Conservation (phyloP, 1,140 invertebrate genomes). For the Odontomachus brunneus region DNA sequence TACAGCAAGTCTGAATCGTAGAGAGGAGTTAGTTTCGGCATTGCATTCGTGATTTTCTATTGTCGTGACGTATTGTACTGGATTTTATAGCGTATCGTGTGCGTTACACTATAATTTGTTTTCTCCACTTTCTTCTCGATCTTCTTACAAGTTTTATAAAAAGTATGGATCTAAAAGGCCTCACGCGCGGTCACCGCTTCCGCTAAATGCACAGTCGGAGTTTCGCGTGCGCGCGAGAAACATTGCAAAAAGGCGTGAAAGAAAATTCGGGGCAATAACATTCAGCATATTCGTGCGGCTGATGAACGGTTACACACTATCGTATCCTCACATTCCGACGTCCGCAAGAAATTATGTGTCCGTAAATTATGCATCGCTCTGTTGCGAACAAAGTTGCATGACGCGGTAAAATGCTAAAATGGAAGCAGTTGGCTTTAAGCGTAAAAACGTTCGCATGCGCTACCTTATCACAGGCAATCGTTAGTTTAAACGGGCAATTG, state of each 20-base stretch:
- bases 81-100: no score
- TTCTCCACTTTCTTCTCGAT: no score
- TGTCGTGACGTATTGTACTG: no score
- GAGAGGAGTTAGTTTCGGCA: no score
- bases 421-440: slow-evolving; percentile 4
- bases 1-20: no score
- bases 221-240: slow-evolving; percentile 15
- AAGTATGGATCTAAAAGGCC: neutral
- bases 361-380: slow-evolving; percentile 45
- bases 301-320: slow-evolving; percentile 43
- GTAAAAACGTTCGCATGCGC: slow-evolving; percentile 13
- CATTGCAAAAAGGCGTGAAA: slow-evolving; percentile 2
- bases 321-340: slow-evolving; percentile 1
- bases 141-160: no score
- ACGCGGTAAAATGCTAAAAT: slow-evolving; percentile 31
- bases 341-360: slow-evolving; percentile 29
- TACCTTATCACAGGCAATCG: neutral
- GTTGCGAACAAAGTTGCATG: slow-evolving; percentile 35
- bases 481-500: slow-evolving; percentile 3
- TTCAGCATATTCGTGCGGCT: slow-evolving; percentile 32
- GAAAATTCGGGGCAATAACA: slow-evolving; percentile 39
- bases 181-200: neutral
- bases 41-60: no score
- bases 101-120: no score
- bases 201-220: slow-evolving; percentile 13